Evolutionary conservation across 2,797 vertebrate genomes (phyloP).

Genomic region (Peromyscus aztecus): DNA sequence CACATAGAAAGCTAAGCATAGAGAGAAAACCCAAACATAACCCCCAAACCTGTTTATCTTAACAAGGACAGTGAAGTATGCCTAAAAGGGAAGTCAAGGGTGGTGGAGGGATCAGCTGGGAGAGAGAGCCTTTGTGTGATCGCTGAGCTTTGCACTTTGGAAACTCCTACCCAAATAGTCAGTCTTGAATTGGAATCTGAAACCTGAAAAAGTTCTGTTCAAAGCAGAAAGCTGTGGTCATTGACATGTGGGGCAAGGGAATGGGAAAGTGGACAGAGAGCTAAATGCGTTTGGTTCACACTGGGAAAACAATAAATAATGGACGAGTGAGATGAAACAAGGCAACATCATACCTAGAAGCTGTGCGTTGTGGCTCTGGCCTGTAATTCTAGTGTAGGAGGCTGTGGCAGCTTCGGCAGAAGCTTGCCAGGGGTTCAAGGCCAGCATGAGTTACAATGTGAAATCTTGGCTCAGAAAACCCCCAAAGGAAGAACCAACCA

Average conservation of each 20-base stretch:
- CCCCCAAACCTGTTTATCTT: not conserved
- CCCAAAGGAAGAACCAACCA: not conserved
- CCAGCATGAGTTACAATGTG: not conserved
- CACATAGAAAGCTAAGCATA: not conserved
- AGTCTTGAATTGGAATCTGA: not conserved
- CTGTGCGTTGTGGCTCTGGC: not conserved
- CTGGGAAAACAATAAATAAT: not conserved
- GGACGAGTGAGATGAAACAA: not conserved
- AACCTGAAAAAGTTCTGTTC: not conserved
- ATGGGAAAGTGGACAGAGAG: not conserved
- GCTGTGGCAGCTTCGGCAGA: not conserved
- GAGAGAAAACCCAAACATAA: not conserved
- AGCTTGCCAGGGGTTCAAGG: not conserved
- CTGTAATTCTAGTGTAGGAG: not conserved
- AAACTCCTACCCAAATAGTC: not conserved
- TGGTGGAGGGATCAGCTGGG: not conserved
- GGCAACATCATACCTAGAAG: not conserved
- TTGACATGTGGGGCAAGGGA: not conserved
- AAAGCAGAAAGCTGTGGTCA: not conserved
- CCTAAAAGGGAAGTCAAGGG: slow-evolving; percentile 15
- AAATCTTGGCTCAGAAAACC: not conserved
- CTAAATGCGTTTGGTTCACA: not conserved
- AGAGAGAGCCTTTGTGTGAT: slow-evolving; percentile 5
- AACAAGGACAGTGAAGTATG: not conserved
- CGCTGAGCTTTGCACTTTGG: not conserved